Conservation (phyloP, 1,140 invertebrate genomes). For the Drosophila murphyi region DNA sequence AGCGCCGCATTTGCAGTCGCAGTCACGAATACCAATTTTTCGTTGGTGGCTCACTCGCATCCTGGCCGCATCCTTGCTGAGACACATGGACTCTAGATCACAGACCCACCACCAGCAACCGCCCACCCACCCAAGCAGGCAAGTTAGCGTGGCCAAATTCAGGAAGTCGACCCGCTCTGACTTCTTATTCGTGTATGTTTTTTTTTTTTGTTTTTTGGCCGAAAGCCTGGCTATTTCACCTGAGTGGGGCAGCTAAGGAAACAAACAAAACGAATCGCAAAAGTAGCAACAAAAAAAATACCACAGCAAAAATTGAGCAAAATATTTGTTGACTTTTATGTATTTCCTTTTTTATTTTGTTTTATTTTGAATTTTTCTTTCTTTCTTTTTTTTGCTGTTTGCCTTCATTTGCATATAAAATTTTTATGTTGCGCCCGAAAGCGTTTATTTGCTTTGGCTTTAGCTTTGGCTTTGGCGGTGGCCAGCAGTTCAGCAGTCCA, state of each 20-base stretch:
- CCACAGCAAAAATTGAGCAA: conserved; percentile 45
- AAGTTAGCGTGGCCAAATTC: not conserved
- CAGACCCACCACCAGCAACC: no score
- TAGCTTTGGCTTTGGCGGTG: not conserved
- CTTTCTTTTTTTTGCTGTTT: conserved; percentile 48
- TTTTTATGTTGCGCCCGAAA: conserved; percentile 70
- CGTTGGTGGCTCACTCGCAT: not conserved
- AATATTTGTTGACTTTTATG: conserved; percentile 64
- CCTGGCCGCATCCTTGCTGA: conserved; percentile 13
- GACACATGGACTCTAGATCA: conserved; percentile 11
- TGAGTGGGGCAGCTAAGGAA: conserved; percentile 24
- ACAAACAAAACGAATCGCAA: conserved; percentile 26
- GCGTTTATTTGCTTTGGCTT: conserved; percentile 71
- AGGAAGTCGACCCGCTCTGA: conserved; percentile 10
- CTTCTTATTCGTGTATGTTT: conserved; percentile 3
- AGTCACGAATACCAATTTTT: conserved; percentile 69
- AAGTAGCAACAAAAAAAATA: conserved; percentile 14
- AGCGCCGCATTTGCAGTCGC: conserved; percentile 54
- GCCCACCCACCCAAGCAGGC: not conserved
- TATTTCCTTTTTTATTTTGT: conserved; percentile 10
- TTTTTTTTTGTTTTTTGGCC: conserved; percentile 21
- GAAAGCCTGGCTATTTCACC: conserved; percentile 32
- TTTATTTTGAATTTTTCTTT: conserved; percentile 22
- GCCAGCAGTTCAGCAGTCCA: conserved; percentile 1
- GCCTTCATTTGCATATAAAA: conserved; percentile 81